These are phyloP conservation scores for Sterrhoptilus dennistouni DNA, from an alignment of 2,113 vertebrate species.

Conservation along the genomic window DNA sequence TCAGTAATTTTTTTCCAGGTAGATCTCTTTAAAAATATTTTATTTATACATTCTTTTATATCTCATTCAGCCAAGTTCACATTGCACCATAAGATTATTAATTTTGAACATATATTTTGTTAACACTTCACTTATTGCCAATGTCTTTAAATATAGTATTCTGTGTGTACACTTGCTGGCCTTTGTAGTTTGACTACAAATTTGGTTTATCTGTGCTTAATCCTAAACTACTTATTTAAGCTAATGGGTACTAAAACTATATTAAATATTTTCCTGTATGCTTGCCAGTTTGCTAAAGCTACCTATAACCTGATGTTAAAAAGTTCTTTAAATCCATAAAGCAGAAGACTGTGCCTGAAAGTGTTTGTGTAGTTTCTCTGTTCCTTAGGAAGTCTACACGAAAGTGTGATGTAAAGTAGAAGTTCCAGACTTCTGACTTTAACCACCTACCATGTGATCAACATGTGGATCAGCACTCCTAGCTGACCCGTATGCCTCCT, in stretches of 20 bases:
- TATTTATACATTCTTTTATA: neutral
- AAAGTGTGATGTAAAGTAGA: neutral
- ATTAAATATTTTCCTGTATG: neutral
- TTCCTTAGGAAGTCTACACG: neutral
- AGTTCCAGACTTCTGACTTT: neutral
- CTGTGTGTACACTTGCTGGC: neutral
- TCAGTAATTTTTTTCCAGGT: neutral
- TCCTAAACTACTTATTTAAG: neutral
- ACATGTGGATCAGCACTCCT: neutral
- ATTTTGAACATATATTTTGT: neutral
- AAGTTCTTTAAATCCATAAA: neutral
- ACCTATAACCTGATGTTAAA: accelerated
- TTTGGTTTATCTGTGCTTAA: neutral
- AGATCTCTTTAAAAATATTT: neutral
- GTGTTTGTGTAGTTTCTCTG: neutral
- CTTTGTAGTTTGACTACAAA: neutral
- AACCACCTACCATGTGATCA: neutral
- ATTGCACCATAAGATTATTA: neutral
- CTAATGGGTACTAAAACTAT: neutral
- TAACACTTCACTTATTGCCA: neutral
- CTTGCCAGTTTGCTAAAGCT: neutral
- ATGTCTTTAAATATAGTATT: neutral
- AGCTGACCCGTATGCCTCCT: neutral
- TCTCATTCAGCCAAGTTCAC: neutral
- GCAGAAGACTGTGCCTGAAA: neutral